These are phyloP conservation scores for Meganola albula DNA, from an alignment of 2,888 invertebrate species.

Conservation along the genomic window DNA sequence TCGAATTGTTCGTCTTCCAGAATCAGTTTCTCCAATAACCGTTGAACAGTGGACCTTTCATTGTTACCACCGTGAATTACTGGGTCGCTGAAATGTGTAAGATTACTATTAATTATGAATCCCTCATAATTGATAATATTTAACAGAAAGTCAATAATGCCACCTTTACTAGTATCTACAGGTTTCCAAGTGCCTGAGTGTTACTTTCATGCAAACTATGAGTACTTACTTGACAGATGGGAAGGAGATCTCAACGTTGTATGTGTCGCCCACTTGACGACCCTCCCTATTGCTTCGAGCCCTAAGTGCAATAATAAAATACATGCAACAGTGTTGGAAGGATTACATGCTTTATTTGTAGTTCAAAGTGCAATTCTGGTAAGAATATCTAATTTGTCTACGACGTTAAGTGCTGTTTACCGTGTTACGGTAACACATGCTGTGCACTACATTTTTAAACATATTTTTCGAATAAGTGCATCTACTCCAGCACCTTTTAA, in stretches of 20 bases:
- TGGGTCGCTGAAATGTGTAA: conserved; percentile 85
- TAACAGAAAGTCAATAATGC: conserved; percentile 16
- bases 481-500: conserved; percentile 38
- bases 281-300: conserved; percentile 84
- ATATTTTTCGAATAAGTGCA: conserved; percentile 15
- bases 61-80: conserved; percentile 91
- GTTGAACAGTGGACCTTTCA: conserved; percentile 89
- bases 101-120: conserved; percentile 4
- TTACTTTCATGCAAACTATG: conserved; percentile 45
- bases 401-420: conserved; percentile 17
- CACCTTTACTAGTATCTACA: conserved; percentile 11
- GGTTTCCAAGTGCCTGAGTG: conserved; percentile 38
- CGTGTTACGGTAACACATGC: conserved; percentile 35
- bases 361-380: conserved; percentile 32
- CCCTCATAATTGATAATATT: too few relatives aligned
- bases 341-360: conserved; percentile 48
- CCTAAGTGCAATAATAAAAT: conserved; percentile 80
- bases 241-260: conserved; percentile 94
- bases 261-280: conserved; percentile 92
- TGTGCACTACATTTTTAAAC: conserved; percentile 30
- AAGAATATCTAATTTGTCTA: conserved; percentile 16
- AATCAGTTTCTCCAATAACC: conserved; percentile 91
- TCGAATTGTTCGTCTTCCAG: conserved; percentile 96
- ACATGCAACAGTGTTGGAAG: conserved; percentile 71
- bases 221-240: conserved; percentile 95